phyloP scores from a whole-genome alignment of 1,140 invertebrate genomes.

The Batillaria attramentaria region DNA sequence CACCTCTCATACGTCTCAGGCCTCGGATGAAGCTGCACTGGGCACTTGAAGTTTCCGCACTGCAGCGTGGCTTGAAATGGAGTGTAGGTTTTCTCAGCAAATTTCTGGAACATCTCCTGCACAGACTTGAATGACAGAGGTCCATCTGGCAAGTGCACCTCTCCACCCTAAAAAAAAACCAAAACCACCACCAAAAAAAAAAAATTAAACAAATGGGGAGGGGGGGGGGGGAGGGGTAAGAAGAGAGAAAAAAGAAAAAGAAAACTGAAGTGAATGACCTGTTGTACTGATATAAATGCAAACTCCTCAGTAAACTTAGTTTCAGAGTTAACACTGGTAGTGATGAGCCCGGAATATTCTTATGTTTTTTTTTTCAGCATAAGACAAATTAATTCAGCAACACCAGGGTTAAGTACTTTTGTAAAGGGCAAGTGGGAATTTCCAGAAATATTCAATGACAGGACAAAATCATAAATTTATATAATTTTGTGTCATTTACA shows the following conservation, averaged over 20 bases:
- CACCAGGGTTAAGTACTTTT: no score
- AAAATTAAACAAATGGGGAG: no score
- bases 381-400: no score
- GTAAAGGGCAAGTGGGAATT: no score
- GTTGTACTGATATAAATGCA: neutral
- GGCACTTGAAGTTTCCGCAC: conserved; percentile 84
- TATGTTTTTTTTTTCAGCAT: no score
- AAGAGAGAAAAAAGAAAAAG: neutral
- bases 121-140: conserved; percentile 74
- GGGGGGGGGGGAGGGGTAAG: no score
- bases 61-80: conserved; percentile 83
- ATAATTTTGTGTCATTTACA: no score
- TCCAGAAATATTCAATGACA: no score
- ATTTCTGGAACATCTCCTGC: conserved; percentile 80
- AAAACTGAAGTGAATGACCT: neutral
- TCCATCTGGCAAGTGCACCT: conserved; percentile 78
- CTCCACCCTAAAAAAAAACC: conserved; percentile 73
- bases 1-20: conserved; percentile 73
- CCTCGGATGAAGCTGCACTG: conserved; percentile 83
- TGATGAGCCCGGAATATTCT: no score
- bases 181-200: neutral
- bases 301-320: no score
- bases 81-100: conserved; percentile 85
- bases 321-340: no score
- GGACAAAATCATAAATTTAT: no score